Base-by-base conservation (phyloP, 2,113 vertebrate species). In the Elaphurus davidianus region DNA sequence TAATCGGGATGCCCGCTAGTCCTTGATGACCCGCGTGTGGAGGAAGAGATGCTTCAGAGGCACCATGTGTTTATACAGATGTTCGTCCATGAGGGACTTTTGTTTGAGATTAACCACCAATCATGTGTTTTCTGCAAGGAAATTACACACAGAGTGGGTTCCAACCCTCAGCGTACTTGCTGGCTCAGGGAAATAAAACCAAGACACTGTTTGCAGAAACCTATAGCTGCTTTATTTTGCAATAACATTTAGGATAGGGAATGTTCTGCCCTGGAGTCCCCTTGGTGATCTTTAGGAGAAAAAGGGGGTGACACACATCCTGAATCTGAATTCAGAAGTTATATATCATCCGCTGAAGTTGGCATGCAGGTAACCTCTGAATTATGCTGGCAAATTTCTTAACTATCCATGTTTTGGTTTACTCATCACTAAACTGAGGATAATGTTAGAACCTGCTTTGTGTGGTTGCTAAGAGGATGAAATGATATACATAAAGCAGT, bases 31-130 rank as follows among this genome's bases (percentile, higher is more conserved):
- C 64, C 52, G 21, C 19, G 27, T 0, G 27, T 40, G 5, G 78
- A 89, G 95, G 87, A 97, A 94, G 36, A 78, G 82, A 83, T 94
- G 95, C 89, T 98, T 94, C 98, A 98, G 95, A 96, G 95, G 50
- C 86, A 88, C 36, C 55, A 10, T 43, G 92, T 89, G 71, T 97
- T 97, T 90, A 90, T 11, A 96, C 97, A 98, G 78, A 87, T 97
- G 92, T 79, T 82, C 87, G 23, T 97, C 98, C 88, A 55, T 54
- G 62, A 97, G 82, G 59, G 43, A 67, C 67, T 94, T 47, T 8
- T 79, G 62, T 54, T 92, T 93, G 83, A 7, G 28, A 94, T 94
- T 91, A 91, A 97, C 97, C 76, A 96, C n/a, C 83, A 97, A 74
- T 9, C 92, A 59, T 50, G 84, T 87, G 71, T 74, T 84, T 98